These are phyloP conservation scores for Genyomyrus donnyi DNA, from an alignment of 2,113 vertebrate species.

Conservation along the genomic window DNA sequence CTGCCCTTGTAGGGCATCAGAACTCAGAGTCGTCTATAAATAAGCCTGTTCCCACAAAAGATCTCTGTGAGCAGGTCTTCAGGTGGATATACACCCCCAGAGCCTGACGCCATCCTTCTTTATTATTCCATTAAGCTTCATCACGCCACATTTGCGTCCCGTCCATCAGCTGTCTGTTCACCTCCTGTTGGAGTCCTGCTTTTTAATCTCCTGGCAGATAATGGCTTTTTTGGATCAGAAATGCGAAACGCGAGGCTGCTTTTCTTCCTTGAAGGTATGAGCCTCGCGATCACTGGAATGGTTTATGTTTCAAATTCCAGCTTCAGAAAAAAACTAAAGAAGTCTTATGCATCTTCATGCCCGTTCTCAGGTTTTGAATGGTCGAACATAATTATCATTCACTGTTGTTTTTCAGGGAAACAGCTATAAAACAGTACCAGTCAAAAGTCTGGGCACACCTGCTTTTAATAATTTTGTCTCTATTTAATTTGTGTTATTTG, in stretches of 20 bases:
- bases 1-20: not conserved
- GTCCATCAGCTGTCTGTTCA: slow-evolving; percentile 7
- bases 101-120: not conserved
- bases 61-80: not conserved
- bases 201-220: not conserved
- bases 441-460: not conserved
- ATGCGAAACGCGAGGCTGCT: not conserved
- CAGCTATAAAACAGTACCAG: not conserved
- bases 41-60: not conserved
- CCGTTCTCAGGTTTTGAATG: not conserved
- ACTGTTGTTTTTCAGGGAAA: not conserved
- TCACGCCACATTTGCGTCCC: not conserved
- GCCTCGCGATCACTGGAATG: not conserved
- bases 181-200: not conserved
- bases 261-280: not conserved
- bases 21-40: slow-evolving; percentile 1
- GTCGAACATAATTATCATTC: not conserved
- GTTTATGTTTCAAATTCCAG: not conserved
- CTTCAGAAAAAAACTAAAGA: not conserved
- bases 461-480: not conserved
- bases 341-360: not conserved
- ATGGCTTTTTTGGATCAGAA: not conserved
- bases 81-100: not conserved
- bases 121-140: not conserved
- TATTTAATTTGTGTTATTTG: not conserved